Evolutionary conservation across 2,888 invertebrate species (phyloP).

Genomic region (Drosophila melanocephala): DNA sequence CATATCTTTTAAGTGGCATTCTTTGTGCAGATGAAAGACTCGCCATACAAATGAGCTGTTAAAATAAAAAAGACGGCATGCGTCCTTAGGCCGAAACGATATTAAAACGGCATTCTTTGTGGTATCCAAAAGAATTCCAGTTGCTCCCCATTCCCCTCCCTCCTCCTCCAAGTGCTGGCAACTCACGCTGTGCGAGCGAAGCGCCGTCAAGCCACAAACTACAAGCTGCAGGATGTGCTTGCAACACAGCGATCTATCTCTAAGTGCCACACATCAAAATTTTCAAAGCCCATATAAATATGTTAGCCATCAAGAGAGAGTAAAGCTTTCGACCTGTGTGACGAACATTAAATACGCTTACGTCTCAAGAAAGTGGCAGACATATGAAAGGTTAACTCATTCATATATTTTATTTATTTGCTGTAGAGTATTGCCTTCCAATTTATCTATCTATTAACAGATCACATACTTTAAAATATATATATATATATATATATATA

Average conservation of each 20-base stretch:
- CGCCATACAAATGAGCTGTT: constrained; percentile 70
- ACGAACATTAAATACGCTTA: constrained; percentile 27
- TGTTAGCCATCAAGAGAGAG: background rate
- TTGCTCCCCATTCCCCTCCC: background rate
- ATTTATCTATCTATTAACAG: background rate
- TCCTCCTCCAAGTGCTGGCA: constrained; percentile 8
- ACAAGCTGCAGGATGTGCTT: constrained; percentile 36
- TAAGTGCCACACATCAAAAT: constrained; percentile 25
- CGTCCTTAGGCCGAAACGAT: constrained; percentile 53
- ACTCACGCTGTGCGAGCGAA: constrained; percentile 40
- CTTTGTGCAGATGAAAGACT: constrained; percentile 37
- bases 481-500: background rate
- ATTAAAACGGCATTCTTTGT: constrained; percentile 52
- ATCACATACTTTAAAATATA: fast-evolving
- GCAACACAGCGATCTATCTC: constrained; percentile 15
- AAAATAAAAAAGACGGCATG: constrained; percentile 76
- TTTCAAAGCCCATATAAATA: background rate
- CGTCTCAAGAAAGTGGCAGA: background rate
- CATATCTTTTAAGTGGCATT: constrained; percentile 53
- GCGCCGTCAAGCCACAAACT: constrained; percentile 21
- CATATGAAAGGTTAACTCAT: fast-evolving
- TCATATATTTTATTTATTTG: background rate
- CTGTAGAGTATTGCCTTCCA: background rate
- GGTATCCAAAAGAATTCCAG: constrained; percentile 3
- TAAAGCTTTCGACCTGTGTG: too few relatives aligned